phyloP scores from a whole-genome alignment of 2,888 invertebrate genomes.

The Oscheius myriophilus region DNA sequence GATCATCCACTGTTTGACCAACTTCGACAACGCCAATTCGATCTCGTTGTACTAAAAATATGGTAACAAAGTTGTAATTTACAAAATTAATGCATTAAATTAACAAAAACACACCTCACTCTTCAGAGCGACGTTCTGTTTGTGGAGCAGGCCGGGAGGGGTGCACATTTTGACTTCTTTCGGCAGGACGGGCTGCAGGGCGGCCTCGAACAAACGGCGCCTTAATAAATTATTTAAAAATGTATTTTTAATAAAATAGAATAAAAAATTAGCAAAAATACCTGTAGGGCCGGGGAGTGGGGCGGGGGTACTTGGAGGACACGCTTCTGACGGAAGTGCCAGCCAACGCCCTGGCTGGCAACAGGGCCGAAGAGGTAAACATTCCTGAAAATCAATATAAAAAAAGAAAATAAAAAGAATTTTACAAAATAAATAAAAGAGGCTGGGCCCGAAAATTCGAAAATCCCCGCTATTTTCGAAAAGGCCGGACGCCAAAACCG shows the following conservation, averaged over 20 bases:
- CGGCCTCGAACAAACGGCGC: conserved; percentile 61
- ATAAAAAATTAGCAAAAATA: conserved; percentile 13
- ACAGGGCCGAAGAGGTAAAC: conserved; percentile 9
- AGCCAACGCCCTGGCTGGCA: neutral
- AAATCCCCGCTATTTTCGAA: too few relatives aligned
- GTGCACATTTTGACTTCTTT: conserved; percentile 38
- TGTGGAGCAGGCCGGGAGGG: conserved; percentile 38
- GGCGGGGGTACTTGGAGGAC: conserved; percentile 64
- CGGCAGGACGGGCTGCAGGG: conserved; percentile 59
- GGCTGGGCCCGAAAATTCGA: neutral
- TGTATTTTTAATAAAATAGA: neutral
- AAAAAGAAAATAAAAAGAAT: neutral
- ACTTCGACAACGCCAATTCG: conserved; percentile 61
- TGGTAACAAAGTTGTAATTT: neutral
- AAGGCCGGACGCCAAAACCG: too few relatives aligned
- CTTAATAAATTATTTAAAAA: conserved; percentile 32
- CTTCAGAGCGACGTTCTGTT: conserved; percentile 31
- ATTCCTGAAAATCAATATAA: neutral
- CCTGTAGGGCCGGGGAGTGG: conserved; percentile 62
- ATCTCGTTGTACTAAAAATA: conserved; percentile 62
- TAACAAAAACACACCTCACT: conserved; percentile 32
- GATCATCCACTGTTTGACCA: conserved; percentile 60
- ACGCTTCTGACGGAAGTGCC: conserved; percentile 35
- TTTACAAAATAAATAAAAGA: neutral
- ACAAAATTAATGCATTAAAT: too few relatives aligned